Base-by-base conservation (phyloP, 2,113 vertebrate genomes). In the Emydura subglobosa region DNA sequence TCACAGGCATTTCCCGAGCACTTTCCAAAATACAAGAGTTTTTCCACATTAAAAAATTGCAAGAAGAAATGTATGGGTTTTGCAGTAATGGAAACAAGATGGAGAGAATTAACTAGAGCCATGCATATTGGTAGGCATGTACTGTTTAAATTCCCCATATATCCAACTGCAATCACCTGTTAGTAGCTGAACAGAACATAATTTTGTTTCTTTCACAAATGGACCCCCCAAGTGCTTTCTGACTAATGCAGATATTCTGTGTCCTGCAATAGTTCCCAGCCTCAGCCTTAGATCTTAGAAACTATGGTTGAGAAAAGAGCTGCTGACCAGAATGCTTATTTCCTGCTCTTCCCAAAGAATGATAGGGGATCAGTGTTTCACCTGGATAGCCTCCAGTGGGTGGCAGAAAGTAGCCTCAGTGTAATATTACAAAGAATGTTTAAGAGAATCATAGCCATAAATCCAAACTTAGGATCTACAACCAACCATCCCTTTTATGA, bases 1-100 rank as follows among this genome's bases (percentile, higher is more conserved):
- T 93, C 6, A 0, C 24, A 51, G n/a, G 86, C 44, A 57, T 34
- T 31, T 91, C 87, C 88, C 91, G 68, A 49, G 86, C 59, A 19
- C 27, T 42, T 84, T 80, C 90, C 81, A 59, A 85, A 97, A 87
- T 53, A 34, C 54, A 89, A 42, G 83, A 13, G 54, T 74, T 95
- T 94, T 96, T 96, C 95, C 65, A 79, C 5, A 1, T 82, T 68
- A 57, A 29, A 79, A 72, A 49, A 0, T 6, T 61, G 81, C 82
- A 31, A 91, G 90, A 84, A 68, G 72, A 90, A 65, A 82, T 74
- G 0, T 39, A 4, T 39, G 84, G 55, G 54, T 0, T 65, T 90
- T 94, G 93, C 90, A 95, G 34, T 5, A 11, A 49, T 86, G 90
- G 51, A 78, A 76, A 92, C 5, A 50, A 53, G 84, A 34, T 34